Evolutionary conservation across 1,140 invertebrate genomes (phyloP).

Genomic region (Heterodera schachtii): DNA sequence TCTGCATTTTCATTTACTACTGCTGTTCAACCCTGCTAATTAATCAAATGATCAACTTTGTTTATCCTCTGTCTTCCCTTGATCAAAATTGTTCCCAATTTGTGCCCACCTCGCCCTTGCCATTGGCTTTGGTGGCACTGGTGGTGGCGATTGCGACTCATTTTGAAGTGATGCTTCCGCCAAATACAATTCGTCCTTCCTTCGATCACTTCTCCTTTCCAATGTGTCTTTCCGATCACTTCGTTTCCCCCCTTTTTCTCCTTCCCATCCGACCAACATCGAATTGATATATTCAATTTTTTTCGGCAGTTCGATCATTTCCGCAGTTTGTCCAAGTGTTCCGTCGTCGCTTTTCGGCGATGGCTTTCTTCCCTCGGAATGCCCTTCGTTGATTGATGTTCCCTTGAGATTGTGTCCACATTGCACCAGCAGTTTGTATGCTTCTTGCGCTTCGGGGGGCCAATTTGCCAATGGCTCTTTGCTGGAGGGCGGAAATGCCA

Average conservation of each 20-base stretch:
- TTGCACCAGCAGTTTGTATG: constrained; percentile 63
- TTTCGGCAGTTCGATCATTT: constrained; percentile 19
- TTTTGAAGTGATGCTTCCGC: background rate
- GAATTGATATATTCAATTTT: constrained; percentile 32
- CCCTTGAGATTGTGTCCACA: constrained; percentile 52
- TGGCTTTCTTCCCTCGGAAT: constrained; percentile 1
- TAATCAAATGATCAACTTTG: too few relatives aligned
- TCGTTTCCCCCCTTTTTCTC: background rate
- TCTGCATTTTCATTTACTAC: too few relatives aligned
- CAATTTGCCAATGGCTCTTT: constrained; percentile 43
- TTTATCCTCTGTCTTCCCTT: too few relatives aligned
- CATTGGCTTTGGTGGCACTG: constrained; percentile 27
- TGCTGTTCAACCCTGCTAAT: too few relatives aligned
- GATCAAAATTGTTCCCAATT: too few relatives aligned
- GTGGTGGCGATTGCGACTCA: constrained; percentile 9
- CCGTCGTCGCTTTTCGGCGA: background rate
- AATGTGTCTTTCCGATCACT: background rate
- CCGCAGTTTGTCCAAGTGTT: background rate
- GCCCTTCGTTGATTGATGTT: constrained; percentile 27
- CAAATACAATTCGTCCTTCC: background rate
- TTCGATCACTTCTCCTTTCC: constrained; percentile 3
- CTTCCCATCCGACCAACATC: constrained; percentile 14
- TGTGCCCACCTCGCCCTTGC: background rate
- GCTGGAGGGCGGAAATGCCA: constrained; percentile 1
- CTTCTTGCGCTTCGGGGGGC: constrained; percentile 62